Evolutionary conservation across 2,113 vertebrate genomes (phyloP), one percentile per base, ranked within the genome.

Genomic region (Phrynosoma blainvillii): DNA sequence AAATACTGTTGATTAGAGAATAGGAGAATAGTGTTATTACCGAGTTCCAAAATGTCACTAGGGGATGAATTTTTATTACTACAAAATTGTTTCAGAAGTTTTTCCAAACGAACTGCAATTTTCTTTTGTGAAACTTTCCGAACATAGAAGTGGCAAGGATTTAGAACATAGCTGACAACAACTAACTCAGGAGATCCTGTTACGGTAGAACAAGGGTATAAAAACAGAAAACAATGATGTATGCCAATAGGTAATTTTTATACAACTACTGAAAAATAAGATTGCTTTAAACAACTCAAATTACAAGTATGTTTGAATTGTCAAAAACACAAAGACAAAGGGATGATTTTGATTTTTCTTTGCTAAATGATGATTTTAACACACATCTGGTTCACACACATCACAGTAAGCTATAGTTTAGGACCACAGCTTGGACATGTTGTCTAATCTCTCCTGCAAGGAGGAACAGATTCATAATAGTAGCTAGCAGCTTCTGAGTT

Each of bases 111-210:
- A 71, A 89, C 68, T 0, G 92, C 89, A 76, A 95, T 94, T 91
- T 92, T 97, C 89, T 87, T 97, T 93, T 98, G 97, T 0, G 96
- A 92, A 76, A 97, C 92, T 66, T 96, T 97, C n/a, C 88, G 96
- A 82, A 99, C 30, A 14, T 98, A 99, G 95, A 99, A 99, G 91
- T 98, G 97, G 93, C 96, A 97, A 8, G 98, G 99, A 94, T 97
- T 98, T 95, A 97, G 91, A 70, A 99, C 93, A 52, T 98, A 97
- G 80, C 95, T 98, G 70, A 98, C 96, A 23, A 97, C 92, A 92
- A 99, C 98, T 86, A 97, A 96, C 84, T 97, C 97, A 89, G 94
- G 84, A 52, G 90, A 93, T 90, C 82, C 96, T 97, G 85, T 52
- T 16, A 89, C 80, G 30, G 91, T 30, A 92, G 88, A 66, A 81